Evolutionary conservation across 2,888 invertebrate genomes (phyloP).

Genomic region (Trissoscelio sp.): DNA sequence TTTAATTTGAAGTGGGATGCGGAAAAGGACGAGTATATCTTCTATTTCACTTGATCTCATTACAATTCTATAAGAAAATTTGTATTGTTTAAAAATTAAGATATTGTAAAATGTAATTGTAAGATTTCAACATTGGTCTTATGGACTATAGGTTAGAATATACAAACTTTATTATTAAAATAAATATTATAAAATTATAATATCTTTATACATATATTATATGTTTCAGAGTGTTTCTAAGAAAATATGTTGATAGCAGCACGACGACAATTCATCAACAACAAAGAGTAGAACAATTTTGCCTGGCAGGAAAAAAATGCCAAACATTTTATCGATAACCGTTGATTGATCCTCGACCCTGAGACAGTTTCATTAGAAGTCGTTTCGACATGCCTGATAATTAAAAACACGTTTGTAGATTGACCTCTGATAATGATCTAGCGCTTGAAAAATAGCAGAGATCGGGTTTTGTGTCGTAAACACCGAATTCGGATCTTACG

Average conservation of each 20-base stretch:
- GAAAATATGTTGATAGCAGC: not conserved
- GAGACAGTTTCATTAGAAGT: conserved; percentile 64
- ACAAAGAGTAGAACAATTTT: conserved; percentile 6
- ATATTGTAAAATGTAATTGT: no score
- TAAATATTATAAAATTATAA: no score
- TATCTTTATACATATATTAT: no score
- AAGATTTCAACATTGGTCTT: no score
- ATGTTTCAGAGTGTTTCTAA: no score
- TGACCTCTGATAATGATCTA: conserved; percentile 46
- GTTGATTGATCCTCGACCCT: conserved; percentile 45
- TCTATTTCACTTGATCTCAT: no score
- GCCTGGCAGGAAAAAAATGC: conserved; percentile 29
- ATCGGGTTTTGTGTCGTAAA: conserved; percentile 59
- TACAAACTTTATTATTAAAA: no score
- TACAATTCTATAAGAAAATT: no score
- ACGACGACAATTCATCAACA: conserved; percentile 17
- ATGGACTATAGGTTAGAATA: no score
- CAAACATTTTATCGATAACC: conserved; percentile 56
- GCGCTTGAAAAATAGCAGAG: conserved; percentile 48
- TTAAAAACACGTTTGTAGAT: conserved; percentile 66
- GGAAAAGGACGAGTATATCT: no score
- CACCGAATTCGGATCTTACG: conserved; percentile 50
- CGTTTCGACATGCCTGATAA: conserved; percentile 49
- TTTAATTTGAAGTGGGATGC: no score
- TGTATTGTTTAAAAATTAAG: no score